These are phyloP conservation scores for Arothron firmamentum DNA, from an alignment of 2,113 vertebrate genomes.

Conservation along the genomic window DNA sequence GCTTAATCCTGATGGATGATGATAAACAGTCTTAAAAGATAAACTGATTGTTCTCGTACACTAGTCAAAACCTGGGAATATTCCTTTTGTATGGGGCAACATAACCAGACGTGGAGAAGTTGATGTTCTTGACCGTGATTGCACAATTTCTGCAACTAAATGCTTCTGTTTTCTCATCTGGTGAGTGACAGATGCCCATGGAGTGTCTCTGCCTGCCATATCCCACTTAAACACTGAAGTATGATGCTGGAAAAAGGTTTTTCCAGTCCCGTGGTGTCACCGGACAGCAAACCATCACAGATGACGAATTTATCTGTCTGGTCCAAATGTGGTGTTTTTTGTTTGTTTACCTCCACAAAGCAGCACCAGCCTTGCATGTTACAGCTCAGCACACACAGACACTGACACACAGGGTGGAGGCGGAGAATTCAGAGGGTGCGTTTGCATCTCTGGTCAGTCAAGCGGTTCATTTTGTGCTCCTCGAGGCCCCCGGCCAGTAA, in stretches of 20 bases:
- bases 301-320: constrained; percentile 20
- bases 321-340: neutral
- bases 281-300: constrained; percentile 28
- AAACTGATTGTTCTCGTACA: neutral
- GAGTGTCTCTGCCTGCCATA: neutral
- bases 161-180: too few relatives aligned
- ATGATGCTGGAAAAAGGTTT: neutral
- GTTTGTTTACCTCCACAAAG: constrained; percentile 1
- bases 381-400: constrained; percentile 63
- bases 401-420: constrained; percentile 45
- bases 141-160: too few relatives aligned
- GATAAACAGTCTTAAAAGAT: neutral
- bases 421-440: constrained; percentile 30
- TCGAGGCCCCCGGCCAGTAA: constrained; percentile 43
- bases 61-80: neutral
- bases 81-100: too few relatives aligned
- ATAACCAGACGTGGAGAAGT: too few relatives aligned
- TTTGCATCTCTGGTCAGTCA: constrained; percentile 44
- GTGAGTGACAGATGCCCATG: neutral
- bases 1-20: neutral
- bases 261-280: constrained; percentile 10
- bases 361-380: constrained; percentile 12
- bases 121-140: too few relatives aligned
- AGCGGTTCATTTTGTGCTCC: constrained; percentile 48
- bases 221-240: neutral